phyloP scores from a whole-genome alignment of 2,888 invertebrate species.

The Apamea anceps region DNA sequence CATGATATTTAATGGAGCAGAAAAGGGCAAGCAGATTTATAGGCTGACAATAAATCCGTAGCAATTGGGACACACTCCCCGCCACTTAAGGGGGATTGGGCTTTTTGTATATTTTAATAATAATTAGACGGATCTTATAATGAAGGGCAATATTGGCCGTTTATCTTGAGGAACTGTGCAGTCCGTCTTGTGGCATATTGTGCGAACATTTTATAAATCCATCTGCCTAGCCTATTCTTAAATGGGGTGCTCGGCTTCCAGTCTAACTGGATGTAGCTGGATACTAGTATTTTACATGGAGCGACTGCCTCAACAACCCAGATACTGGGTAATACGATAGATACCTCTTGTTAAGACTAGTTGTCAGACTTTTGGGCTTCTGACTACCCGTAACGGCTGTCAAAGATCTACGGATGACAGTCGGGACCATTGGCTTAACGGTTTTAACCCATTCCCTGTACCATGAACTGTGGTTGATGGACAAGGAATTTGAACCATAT shows the following conservation, averaged over 20 bases:
- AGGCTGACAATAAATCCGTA: constrained; percentile 75
- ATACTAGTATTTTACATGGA: background rate
- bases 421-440: background rate
- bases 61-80: constrained; percentile 71
- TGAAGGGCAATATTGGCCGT: constrained; percentile 42
- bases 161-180: constrained; percentile 20
- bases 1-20: constrained; percentile 80
- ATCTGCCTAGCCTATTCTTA: no score
- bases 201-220: background rate
- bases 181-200: background rate
- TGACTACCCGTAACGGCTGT: background rate
- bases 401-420: background rate
- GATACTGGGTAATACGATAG: background rate
- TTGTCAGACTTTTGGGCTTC: background rate
- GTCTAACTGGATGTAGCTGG: background rate
- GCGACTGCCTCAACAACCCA: background rate
- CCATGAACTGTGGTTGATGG: no score
- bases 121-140: constrained; percentile 57
- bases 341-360: background rate
- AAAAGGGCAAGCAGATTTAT: constrained; percentile 78
- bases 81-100: constrained; percentile 73
- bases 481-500: no score
- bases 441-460: no score
- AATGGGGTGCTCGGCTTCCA: background rate
- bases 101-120: constrained; percentile 70